Percentiles rank a stretch among this genome's conserved stretches.
Evolutionary conservation across 1,140 invertebrate genomes (phyloP).

Genomic region (Pteromalus puparum): DNA sequence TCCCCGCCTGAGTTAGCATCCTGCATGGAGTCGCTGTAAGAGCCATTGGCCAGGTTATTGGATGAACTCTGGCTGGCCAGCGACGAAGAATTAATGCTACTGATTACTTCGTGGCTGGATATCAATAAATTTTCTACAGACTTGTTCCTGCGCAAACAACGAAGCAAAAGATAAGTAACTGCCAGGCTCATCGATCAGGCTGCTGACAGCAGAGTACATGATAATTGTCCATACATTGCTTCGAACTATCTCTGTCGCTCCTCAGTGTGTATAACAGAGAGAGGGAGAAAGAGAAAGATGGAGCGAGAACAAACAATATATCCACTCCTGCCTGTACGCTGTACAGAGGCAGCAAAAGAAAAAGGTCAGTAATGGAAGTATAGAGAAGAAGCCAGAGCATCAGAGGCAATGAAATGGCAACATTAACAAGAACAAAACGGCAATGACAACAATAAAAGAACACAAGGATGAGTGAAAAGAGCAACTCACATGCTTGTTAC

Average conservation of each 20-base stretch:
- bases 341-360: not conserved
- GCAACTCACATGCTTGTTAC: constrained; percentile 64
- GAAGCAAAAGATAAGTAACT: constrained; percentile 1
- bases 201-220: not conserved
- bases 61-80: constrained; percentile 61
- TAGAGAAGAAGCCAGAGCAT: not conserved
- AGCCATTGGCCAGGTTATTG: constrained; percentile 62
- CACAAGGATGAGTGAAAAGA: constrained; percentile 11
- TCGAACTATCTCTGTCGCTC: not conserved
- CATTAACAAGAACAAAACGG: not conserved
- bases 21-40: constrained; percentile 61
- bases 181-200: not conserved
- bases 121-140: constrained; percentile 81
- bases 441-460: not conserved
- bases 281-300: not conserved
- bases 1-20: constrained; percentile 60
- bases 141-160: constrained; percentile 76
- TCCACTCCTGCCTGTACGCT: not conserved
- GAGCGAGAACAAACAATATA: not conserved
- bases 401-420: constrained; percentile 1
- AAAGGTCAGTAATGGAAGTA: not conserved
- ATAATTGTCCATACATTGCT: constrained; percentile 2
- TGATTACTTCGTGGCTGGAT: constrained; percentile 80
- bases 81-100: constrained; percentile 71
- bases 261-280: not conserved